These are phyloP conservation scores for Yponomeuta cagnagella DNA, from an alignment of 2,888 invertebrate genomes.

Conservation along the genomic window DNA sequence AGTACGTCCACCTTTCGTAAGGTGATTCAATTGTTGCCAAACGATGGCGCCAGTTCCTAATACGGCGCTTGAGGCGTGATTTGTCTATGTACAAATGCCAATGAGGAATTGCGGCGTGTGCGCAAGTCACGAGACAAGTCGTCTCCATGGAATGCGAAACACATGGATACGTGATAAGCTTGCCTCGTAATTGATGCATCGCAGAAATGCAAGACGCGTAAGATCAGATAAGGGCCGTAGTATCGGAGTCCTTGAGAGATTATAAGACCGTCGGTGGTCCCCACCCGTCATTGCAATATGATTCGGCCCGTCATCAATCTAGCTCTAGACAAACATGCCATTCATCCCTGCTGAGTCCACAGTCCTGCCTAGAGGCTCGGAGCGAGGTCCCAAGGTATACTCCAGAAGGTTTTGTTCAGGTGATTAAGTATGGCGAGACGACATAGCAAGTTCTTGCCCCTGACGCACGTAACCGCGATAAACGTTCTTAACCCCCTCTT, in stretches of 20 bases:
- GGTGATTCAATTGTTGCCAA: background rate
- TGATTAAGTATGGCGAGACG: background rate
- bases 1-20: background rate
- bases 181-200: too few species aligned
- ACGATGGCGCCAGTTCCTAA: constrained; percentile 11
- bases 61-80: constrained; percentile 3
- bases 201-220: too few species aligned
- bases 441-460: too few species aligned
- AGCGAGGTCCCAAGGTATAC: background rate
- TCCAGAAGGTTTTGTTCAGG: background rate
- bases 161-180: background rate
- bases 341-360: background rate
- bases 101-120: constrained; percentile 7
- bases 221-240: too few species aligned
- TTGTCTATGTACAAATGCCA: constrained; percentile 11
- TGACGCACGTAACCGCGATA: too few species aligned
- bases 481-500: too few species aligned
- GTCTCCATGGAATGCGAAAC: constrained; percentile 1
- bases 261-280: background rate
- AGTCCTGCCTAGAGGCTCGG: background rate
- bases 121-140: constrained; percentile 1
- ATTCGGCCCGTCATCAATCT: background rate
- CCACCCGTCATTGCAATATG: background rate
- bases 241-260: background rate
- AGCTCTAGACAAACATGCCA: background rate